phyloP scores from a whole-genome alignment of 2,113 vertebrate genomes.

The Centrocercus urophasianus region DNA sequence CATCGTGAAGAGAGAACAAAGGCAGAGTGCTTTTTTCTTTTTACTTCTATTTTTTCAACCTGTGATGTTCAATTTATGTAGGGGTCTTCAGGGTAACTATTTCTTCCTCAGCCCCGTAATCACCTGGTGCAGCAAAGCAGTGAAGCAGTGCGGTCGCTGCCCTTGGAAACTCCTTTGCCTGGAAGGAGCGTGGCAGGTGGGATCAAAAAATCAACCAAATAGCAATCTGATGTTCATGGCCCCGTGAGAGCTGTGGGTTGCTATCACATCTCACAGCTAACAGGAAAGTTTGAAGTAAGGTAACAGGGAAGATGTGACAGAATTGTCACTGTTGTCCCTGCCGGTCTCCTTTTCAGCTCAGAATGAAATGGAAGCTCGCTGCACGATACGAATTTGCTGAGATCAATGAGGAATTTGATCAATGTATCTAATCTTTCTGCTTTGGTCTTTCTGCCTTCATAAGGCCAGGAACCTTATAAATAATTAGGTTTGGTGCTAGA shows the following conservation, averaged over 20 bases:
- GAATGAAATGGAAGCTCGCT: neutral
- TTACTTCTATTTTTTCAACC: neutral
- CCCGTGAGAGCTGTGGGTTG: neutral
- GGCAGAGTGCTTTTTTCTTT: neutral
- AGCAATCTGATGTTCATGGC: neutral
- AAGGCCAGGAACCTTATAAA: constrained; percentile 15
- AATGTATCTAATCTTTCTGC: neutral
- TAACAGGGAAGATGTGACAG: neutral
- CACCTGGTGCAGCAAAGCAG: neutral
- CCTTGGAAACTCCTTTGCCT: neutral
- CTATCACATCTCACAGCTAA: neutral
- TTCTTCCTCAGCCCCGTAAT: neutral
- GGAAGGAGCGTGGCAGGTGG: neutral
- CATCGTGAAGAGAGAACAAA: neutral
- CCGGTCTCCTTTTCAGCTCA: neutral
- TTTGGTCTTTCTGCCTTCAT: neutral
- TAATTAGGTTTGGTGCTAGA: neutral
- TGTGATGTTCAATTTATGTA: accelerated
- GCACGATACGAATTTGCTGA: neutral
- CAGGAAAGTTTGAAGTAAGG: neutral
- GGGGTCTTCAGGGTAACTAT: neutral
- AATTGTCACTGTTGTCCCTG: neutral
- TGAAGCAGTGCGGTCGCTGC: neutral
- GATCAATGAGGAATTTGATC: neutral
- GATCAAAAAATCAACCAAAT: neutral